Base-by-base conservation (phyloP, 2,113 vertebrate species). In the Clupea harengus region DNA sequence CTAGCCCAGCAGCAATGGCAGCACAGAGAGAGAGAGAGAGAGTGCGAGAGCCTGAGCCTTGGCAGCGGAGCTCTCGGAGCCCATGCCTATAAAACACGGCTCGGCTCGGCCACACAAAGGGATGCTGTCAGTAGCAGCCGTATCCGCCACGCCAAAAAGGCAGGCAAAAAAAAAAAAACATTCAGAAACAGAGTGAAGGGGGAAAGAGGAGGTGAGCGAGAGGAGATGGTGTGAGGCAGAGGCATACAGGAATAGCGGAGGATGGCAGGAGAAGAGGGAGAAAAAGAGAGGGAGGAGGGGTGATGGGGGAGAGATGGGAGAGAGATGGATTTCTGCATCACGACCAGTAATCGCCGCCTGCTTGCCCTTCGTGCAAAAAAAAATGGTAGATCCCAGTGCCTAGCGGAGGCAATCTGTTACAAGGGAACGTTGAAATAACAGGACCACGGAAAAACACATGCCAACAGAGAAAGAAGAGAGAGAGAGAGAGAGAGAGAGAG, bases 341-440 rank as follows among this genome's bases (percentile, higher is more conserved):
- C 81, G 85, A 89, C 81, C 82, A 87, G 89, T 91, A 88, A 90
- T 82, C 82, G 60, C 81, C 50, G 86, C 88, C 85, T 89, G 91
- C 92, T 88, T 22, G 86, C 8, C 64, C 64, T 72, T 72, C 25
- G n/a, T 72, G 10, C n/a, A 25, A 72, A 72, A 11, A 72, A 72
- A 72, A 72, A 8, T 5, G 93, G 92, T 91, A 92, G 91, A 91
- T 87, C 86, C 91, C 91, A 88, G 86, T 91, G 90, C 90, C 89
- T 84, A 88, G 86, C 86, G 88, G 83, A 60, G 91, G 89, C 89
- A 90, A 86, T 86, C 86, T 88, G 89, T 91, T 91, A 91, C 89
- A 86, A 90, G 91, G 91, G 87, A 91, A 89, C 89, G 91, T 89
- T 92, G 89, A 92, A 87, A 89, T 87, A 90, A 85, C 45, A 57